phyloP scores from a whole-genome alignment of 2,113 vertebrate genomes.

The Capreolus pygargus region DNA sequence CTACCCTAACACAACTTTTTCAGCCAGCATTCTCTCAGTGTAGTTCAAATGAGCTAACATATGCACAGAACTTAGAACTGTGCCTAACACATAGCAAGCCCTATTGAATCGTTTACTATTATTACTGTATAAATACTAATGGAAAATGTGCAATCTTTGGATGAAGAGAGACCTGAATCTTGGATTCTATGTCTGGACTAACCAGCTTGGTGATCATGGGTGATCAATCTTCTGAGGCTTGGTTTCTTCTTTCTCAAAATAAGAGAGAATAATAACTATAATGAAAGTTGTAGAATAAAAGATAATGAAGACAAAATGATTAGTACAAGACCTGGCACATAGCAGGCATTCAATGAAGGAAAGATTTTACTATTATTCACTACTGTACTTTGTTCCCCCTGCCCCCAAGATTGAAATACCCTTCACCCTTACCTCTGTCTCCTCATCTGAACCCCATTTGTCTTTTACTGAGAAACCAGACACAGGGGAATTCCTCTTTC shows the following conservation, averaged over 20 bases:
- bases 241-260: background rate
- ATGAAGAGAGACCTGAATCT: background rate
- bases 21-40: background rate
- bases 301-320: background rate
- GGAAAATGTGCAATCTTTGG: background rate
- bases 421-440: background rate
- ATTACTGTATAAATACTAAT: background rate
- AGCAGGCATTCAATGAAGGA: background rate
- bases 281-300: constrained; percentile 19
- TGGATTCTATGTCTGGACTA: background rate
- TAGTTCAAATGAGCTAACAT: constrained; percentile 28
- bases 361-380: background rate
- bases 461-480: constrained; percentile 1
- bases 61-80: background rate
- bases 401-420: background rate
- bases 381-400: background rate
- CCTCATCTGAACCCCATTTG: background rate
- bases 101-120: background rate
- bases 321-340: background rate
- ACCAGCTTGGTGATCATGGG: background rate
- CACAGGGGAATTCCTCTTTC: background rate
- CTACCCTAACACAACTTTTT: background rate
- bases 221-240: background rate
- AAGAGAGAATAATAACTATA: constrained; percentile 12
- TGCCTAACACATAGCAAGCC: background rate